phyloP scores from a whole-genome alignment of 2,797 vertebrate species.

The Leptoclinus maculatus region DNA sequence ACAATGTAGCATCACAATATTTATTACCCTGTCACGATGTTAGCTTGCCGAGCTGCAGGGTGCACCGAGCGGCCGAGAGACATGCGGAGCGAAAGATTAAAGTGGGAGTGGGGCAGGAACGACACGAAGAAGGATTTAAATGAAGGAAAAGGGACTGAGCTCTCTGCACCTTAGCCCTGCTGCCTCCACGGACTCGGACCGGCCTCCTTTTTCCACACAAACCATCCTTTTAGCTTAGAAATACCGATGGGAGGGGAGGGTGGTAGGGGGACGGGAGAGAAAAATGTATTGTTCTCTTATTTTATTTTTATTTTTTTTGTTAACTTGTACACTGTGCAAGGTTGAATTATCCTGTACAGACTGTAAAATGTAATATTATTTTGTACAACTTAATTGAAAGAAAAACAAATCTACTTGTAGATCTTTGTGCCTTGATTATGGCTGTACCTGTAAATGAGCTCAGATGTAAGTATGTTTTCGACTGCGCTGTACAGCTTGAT shows the following conservation, averaged over 20 bases:
- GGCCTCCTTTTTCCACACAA: constrained; percentile 83
- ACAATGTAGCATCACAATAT: constrained; percentile 91
- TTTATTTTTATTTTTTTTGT: constrained; percentile 78
- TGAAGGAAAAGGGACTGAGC: constrained; percentile 80
- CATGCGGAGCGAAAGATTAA: constrained; percentile 70
- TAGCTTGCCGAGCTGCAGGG: constrained; percentile 86
- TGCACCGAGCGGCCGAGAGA: constrained; percentile 77
- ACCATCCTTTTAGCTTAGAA: constrained; percentile 85
- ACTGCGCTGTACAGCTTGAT: constrained; percentile 97
- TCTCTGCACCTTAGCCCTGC: constrained; percentile 85
- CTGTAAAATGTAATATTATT: constrained; percentile 98
- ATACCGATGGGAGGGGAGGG: constrained; percentile 73
- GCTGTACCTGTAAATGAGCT: constrained; percentile 94
- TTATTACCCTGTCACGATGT: constrained; percentile 90
- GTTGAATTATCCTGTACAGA: constrained; percentile 97
- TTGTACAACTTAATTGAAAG: constrained; percentile 98
- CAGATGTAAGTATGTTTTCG: constrained; percentile 94
- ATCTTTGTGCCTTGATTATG: constrained; percentile 94
- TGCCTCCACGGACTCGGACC: constrained; percentile 87
- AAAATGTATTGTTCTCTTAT: constrained; percentile 78
- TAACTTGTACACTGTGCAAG: constrained; percentile 96
- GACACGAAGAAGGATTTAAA: constrained; percentile 56
- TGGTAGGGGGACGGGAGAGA: constrained; percentile 56
- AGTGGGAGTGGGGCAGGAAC: constrained; percentile 68
- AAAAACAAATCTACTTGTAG: constrained; percentile 91